phyloP scores from a whole-genome alignment of 2,888 invertebrate genomes.

The Aethes cnicana region DNA sequence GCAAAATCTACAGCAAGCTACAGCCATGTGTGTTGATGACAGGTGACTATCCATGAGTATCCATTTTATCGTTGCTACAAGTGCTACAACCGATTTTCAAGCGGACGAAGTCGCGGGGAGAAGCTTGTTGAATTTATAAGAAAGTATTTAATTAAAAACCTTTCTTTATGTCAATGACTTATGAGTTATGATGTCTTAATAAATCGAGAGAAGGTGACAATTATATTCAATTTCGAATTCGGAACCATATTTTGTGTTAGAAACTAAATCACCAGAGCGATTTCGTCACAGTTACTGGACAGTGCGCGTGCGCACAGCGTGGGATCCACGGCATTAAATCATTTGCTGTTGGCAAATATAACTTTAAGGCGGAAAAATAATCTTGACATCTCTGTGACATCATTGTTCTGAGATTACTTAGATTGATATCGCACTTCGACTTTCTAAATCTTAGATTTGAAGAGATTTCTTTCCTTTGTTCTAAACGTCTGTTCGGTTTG shows the following conservation, averaged over 20 bases:
- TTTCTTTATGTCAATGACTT: too few relatives aligned
- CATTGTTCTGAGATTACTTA: conserved; percentile 46
- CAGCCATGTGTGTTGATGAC: too few relatives aligned
- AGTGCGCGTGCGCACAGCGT: conserved; percentile 37
- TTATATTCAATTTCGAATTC: conserved; percentile 8
- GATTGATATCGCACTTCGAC: conserved; percentile 43
- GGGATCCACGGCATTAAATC: conserved; percentile 44
- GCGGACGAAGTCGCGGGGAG: too few relatives aligned
- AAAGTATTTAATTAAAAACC: too few relatives aligned
- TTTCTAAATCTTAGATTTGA: conserved; percentile 38
- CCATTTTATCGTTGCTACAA: too few relatives aligned
- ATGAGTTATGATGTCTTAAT: too few relatives aligned
- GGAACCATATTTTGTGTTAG: conserved; percentile 14
- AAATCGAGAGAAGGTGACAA: too few relatives aligned
- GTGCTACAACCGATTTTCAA: too few relatives aligned
- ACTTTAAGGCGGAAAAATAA: conserved; percentile 49
- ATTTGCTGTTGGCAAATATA: conserved; percentile 46
- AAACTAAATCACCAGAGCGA: conserved; percentile 17
- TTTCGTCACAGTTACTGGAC: conserved; percentile 31
- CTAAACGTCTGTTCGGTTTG: not conserved
- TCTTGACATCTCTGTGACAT: conserved; percentile 45
- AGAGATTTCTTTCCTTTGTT: conserved; percentile 18
- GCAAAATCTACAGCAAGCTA: too few relatives aligned
- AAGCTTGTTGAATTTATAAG: too few relatives aligned
- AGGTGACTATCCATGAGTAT: too few relatives aligned